Percentiles rank a stretch among this genome's conserved stretches.
Conservation (phyloP, 1,140 invertebrate genomes). For the Drosophila micromelanica region DNA sequence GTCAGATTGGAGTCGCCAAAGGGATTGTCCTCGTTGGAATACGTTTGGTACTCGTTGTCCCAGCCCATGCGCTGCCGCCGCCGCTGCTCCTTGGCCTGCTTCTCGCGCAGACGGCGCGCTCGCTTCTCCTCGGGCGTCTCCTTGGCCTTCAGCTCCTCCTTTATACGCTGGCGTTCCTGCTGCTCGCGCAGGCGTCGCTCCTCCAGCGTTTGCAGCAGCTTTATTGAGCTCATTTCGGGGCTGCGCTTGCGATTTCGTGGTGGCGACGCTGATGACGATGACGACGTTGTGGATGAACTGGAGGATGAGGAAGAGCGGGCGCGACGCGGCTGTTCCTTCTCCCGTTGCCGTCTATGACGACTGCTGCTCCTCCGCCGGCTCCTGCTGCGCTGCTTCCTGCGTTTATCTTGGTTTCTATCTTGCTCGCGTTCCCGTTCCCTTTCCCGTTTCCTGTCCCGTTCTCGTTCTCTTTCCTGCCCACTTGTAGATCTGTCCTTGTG, state of each 20-base stretch:
- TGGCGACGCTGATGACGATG: slow-evolving; percentile 15
- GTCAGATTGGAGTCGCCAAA: slow-evolving; percentile 98
- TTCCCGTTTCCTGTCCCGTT: slow-evolving; percentile 8
- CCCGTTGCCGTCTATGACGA: slow-evolving; percentile 20
- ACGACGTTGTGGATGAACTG: slow-evolving; percentile 25
- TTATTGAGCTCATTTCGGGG: slow-evolving; percentile 81
- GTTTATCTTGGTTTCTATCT: slow-evolving; percentile 18
- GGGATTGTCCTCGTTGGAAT: slow-evolving; percentile 99
- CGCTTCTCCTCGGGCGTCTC: slow-evolving; percentile 99
- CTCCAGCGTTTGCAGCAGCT: slow-evolving; percentile 89
- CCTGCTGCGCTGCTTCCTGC: slow-evolving; percentile 32
- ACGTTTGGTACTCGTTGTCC: slow-evolving; percentile 98
- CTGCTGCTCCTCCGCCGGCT: slow-evolving; percentile 14
- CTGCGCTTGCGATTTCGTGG: slow-evolving; percentile 9
- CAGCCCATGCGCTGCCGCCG: slow-evolving; percentile 96
- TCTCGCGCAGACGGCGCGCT: slow-evolving; percentile 93
- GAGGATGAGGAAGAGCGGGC: slow-evolving; percentile 33
- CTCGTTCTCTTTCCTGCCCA: background rate
- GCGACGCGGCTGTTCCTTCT: slow-evolving; percentile 11
- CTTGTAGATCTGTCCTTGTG: slow-evolving; percentile 6
- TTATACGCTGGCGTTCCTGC: slow-evolving; percentile 89
- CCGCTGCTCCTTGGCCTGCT: slow-evolving; percentile 95
- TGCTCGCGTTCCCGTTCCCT: slow-evolving; percentile 24
- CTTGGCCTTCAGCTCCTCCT: slow-evolving; percentile 93
- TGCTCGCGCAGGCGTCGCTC: slow-evolving; percentile 87